Base-by-base conservation (phyloP, 2,113 vertebrate genomes). In the Carlito syrichta region DNA sequence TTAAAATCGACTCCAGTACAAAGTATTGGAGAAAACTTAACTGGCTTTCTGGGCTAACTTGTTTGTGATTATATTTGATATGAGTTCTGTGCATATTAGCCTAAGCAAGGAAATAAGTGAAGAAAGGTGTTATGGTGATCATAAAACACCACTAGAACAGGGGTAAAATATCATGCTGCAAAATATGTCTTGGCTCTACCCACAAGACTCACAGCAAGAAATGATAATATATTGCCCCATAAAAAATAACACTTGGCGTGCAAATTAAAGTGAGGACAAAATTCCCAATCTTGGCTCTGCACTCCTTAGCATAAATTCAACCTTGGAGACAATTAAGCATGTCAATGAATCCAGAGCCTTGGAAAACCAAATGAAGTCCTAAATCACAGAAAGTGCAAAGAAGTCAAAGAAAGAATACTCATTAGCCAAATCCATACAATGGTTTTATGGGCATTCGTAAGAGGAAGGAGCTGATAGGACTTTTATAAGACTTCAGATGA, bases 261-360 rank as follows among this genome's bases (percentile, higher is more conserved):
- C 91, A 94, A 86, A 96, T 95, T 87, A 91, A 58, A 94, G 40
- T 56, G 43, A 78, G 35, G 88, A 89, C 68, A 17, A 91, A 85
- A 25, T 50, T 86, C 87, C 87, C 35, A 8, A 20, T 19, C 74
- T 84, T 92, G 84, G 92, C 66, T 85, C n/a, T 52, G 30, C 62
- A 96, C 25, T 38, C 68, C 16, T 52, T 68, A 86, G 52, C 68
- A 94, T 91, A 91, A 94, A 91, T 62, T 63, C 81, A 56, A 25
- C 76, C 85, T 86, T 94, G 89, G 88, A 97, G 95, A 94, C 92
- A 94, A 92, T 96, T 92, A 95, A 95, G 86, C 43, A 58, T 68
- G 90, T 43, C 69, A 77, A 79, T 96, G 95, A 97, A 96, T 95
- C 66, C 56, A 73, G 54, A 92, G 74, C 77, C 77, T 38, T 52